Percentiles rank a stretch among this genome's conserved stretches.
Conservation (phyloP, 2,888 invertebrate species). For the Tethea ocularis region DNA sequence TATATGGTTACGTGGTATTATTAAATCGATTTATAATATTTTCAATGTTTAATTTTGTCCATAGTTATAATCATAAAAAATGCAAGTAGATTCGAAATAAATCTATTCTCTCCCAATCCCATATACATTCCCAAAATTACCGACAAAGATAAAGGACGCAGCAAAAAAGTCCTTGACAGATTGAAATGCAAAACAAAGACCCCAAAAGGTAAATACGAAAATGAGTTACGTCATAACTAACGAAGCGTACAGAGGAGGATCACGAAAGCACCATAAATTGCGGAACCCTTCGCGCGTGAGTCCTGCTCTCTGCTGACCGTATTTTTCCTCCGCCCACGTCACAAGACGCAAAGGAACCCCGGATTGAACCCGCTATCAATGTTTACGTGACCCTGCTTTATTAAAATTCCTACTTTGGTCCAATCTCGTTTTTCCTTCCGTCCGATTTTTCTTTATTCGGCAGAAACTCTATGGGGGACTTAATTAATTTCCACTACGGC, state of each 20-base stretch:
- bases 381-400: constrained; percentile 76
- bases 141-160: constrained; percentile 1
- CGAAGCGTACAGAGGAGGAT: constrained; percentile 9
- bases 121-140: not conserved
- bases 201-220: constrained; percentile 10
- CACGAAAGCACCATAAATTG: constrained; percentile 9
- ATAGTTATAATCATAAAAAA: no score
- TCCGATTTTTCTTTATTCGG: constrained; percentile 55
- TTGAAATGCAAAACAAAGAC: constrained; percentile 6
- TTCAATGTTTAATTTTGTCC: no score
- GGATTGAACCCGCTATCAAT: constrained; percentile 36
- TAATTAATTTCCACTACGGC: constrained; percentile 70
- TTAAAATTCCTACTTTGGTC: constrained; percentile 73
- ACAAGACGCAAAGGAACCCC: constrained; percentile 8
- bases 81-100: no score
- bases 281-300: constrained; percentile 10
- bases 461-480: constrained; percentile 48
- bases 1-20: no score
- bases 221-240: constrained; percentile 11
- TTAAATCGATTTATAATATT: no score
- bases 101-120: not conserved
- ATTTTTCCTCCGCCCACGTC: not conserved
- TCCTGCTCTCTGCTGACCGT: constrained; percentile 8
- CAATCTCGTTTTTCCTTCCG: constrained; percentile 56
- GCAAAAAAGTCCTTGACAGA: not conserved